Evolutionary conservation across 2,113 vertebrate species (phyloP), one percentile per base, ranked within the genome.

Genomic region (Taurulus bubalis): DNA sequence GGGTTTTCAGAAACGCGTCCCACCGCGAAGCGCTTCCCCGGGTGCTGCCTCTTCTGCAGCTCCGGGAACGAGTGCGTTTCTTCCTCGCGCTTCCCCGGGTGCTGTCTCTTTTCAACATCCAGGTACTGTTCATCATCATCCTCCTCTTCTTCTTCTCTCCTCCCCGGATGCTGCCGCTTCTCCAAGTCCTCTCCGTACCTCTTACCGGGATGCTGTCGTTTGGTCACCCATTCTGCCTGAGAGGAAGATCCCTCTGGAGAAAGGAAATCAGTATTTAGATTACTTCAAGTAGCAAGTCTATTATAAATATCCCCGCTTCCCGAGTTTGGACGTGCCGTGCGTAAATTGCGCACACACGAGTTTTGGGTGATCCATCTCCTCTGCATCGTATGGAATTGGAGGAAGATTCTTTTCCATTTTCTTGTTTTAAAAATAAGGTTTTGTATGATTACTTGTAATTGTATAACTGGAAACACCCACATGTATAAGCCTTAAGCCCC

Each of bases 81-180:
- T 6, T 94, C 93, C 32, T 96, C 95, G 81, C 96, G 94, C 59
- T 96, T 96, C 1, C 96, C 96, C 0, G 95, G 95, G 78, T 95
- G 95, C 75, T 96, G 95, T 72, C 94, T 92, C 82, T 85, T 94
- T 75, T 94, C 84, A 66, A 94, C 32, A 8, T 92, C 90, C 34
- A 79, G 49, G 79, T 87, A 88, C 28, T 91, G 88, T 18, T 92
- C 93, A 22, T 87, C 85, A 15, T 92, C 93, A 22, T 87, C 85
- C 20, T 87, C 90, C 53, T 91, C 93, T 15, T 79, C 84, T 22
- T 95, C 84, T 20, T 95, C 93, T 71, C 95, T 95, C 82, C 93
- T 94, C 71, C 96, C 96, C n/a, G 96, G 96, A 70, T 97, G 96
- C 84, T 98, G 96, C 66, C 96, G 95, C 92, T 97, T 97, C 9